phyloP scores from a whole-genome alignment of 2,113 vertebrate genomes.

The Drymodes brunneopygia region DNA sequence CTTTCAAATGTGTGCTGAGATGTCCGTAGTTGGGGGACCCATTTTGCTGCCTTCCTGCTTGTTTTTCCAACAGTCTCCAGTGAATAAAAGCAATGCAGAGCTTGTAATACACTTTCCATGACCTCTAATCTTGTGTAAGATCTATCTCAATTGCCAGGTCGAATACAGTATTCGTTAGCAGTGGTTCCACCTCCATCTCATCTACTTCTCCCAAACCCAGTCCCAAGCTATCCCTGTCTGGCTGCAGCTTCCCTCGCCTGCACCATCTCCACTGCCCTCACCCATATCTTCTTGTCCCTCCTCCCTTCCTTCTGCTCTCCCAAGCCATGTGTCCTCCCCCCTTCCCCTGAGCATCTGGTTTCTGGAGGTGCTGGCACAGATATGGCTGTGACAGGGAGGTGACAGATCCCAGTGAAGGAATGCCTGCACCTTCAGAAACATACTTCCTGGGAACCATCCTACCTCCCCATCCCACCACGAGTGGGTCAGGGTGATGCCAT shows the following conservation, averaged over 20 bases:
- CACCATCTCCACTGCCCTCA: neutral
- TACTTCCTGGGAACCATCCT: neutral
- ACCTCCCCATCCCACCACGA: accelerated
- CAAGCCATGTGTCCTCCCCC: neutral
- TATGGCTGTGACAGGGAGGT: neutral
- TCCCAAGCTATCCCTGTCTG: neutral
- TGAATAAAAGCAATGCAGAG: conserved; percentile 46
- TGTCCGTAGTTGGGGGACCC: conserved; percentile 13
- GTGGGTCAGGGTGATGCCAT: accelerated
- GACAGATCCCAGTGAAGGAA: neutral
- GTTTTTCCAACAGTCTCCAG: conserved; percentile 57
- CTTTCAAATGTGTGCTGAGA: conserved; percentile 50
- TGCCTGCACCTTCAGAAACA: neutral
- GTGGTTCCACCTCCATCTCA: neutral
- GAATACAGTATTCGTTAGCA: conserved; percentile 14
- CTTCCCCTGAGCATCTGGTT: neutral
- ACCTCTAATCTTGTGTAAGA: conserved; percentile 32
- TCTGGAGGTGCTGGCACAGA: neutral
- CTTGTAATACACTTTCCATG: conserved; percentile 51
- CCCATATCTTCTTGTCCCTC: neutral
- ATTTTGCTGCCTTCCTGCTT: conserved; percentile 66
- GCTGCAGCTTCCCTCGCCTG: neutral
- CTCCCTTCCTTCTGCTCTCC: neutral
- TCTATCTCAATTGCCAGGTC: conserved; percentile 9
- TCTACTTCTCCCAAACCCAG: neutral